phyloP scores from a whole-genome alignment of 1,140 invertebrate genomes.

The Pteromalus puparum region DNA sequence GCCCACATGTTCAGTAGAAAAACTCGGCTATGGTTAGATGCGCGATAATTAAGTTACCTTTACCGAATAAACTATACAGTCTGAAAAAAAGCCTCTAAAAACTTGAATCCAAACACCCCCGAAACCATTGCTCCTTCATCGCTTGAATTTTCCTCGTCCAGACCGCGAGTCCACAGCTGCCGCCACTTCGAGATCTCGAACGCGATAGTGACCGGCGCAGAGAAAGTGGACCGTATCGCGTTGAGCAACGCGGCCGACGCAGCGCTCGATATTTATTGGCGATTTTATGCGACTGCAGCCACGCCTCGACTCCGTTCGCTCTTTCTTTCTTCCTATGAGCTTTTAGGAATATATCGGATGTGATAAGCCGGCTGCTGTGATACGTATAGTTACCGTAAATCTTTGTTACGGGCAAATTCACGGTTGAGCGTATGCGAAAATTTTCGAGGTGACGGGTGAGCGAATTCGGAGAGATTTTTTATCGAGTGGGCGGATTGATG shows the following conservation, averaged over 20 bases:
- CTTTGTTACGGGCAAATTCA: not conserved
- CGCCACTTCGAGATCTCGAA: not conserved
- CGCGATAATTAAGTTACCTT: too few relatives aligned
- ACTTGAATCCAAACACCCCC: not conserved
- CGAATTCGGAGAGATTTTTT: not conserved
- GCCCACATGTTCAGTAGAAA: too few relatives aligned
- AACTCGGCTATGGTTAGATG: not conserved
- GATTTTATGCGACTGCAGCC: conserved; percentile 55
- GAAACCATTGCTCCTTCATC: not conserved
- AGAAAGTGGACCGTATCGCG: conserved; percentile 69
- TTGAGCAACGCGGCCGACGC: conserved; percentile 64
- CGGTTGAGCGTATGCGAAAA: too few relatives aligned
- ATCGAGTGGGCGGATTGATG: not conserved
- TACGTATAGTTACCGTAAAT: not conserved
- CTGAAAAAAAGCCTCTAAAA: too few relatives aligned
- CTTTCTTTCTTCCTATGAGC: not conserved
- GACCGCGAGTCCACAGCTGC: not conserved
- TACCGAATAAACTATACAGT: too few relatives aligned
- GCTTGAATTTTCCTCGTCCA: not conserved
- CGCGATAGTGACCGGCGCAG: conserved; percentile 45
- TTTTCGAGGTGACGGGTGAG: too few relatives aligned
- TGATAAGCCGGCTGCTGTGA: not conserved
- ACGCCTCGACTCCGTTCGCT: conserved; percentile 10
- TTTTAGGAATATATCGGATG: not conserved
- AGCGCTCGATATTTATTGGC: conserved; percentile 59